Percentiles rank a stretch among this genome's conserved stretches.
Conservation (phyloP, 2,113 vertebrate genomes). For the Kobus ellipsiprymnus region DNA sequence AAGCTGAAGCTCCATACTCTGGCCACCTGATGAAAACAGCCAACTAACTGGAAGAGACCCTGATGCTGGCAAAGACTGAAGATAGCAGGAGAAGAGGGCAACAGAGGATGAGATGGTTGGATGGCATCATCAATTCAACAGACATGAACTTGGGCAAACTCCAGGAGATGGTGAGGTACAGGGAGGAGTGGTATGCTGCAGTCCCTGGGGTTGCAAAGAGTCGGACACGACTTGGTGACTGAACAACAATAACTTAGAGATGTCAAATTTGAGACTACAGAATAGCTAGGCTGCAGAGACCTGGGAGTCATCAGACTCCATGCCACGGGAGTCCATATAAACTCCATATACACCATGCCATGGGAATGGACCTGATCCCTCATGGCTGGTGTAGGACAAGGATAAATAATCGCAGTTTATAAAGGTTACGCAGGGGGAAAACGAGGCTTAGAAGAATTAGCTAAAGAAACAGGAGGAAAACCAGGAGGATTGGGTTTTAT, state of each 20-base stretch:
- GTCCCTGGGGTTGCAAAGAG: neutral
- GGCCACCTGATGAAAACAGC: neutral
- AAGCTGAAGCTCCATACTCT: neutral
- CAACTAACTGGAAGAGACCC: neutral
- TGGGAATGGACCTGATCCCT: neutral
- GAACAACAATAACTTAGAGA: neutral
- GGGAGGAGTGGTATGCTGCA: neutral
- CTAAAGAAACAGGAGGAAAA: neutral
- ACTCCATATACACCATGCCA: neutral
- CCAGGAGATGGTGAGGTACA: neutral
- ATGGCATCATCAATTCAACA: neutral
- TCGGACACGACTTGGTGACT: neutral
- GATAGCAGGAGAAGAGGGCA: neutral
- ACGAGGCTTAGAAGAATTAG: neutral
- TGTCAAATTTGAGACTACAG: neutral
- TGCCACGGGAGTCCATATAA: neutral
- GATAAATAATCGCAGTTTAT: neutral
- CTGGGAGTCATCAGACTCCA: neutral
- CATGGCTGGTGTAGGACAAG: neutral
- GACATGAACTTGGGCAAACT: neutral
- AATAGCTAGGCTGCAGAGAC: neutral
- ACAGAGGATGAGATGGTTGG: neutral
- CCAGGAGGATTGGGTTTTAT: neutral
- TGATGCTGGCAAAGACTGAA: neutral
- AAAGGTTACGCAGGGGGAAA: neutral